Evolutionary conservation across 2,113 vertebrate species (phyloP), one percentile per base, ranked within the genome.

Genomic region (Mixornis gularis): DNA sequence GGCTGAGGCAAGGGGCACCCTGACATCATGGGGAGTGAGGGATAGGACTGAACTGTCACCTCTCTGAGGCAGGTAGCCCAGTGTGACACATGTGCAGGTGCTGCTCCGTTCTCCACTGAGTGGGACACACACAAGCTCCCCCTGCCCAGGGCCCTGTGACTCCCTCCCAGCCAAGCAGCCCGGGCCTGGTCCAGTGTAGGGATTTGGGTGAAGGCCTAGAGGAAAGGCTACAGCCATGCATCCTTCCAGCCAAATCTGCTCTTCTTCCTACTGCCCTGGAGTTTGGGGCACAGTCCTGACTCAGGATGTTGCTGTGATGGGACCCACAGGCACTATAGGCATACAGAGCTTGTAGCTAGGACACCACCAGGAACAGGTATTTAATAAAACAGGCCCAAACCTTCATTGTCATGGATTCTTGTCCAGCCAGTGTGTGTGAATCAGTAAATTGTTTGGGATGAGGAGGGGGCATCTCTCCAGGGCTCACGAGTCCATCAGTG

Each of bases 71-170:
- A 22, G 38, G 44, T 26, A 66, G 56, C 65, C 51, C 53, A 4
- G 36, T 15, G 66, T 52, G 71, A 58, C 40, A 26, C n/a, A 7
- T 3, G 22, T 6, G 4, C 22, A n/a, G 55, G 29, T 3, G 13
- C 32, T 66, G 38, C 52, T 72, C 77, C 2, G 2, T 36, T 82
- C 51, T 64, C 6, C 1, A 1, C 5, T 17, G 19, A 21, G 38
- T 13, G 43, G 56, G 48, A 19, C 38, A 26, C 1, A 6, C 32
- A 24, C 7, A 8, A 36, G 11, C 22, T 65, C 26, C 46, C 16
- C 30, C 20, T 4, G 40, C 46, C 32, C 2, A 1, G 41, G 52
- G 19, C 34, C 19, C 32, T 0, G 0, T 2, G 7, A 10, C 17
- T 71, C 52, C 38, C 21, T 77, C 63, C 18, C 55, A n/a, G 65